Percentiles rank a stretch among this genome's conserved stretches.
Evolutionary conservation across 1,140 invertebrate genomes (phyloP).

Genomic region (Monomorium pharaonis): DNA sequence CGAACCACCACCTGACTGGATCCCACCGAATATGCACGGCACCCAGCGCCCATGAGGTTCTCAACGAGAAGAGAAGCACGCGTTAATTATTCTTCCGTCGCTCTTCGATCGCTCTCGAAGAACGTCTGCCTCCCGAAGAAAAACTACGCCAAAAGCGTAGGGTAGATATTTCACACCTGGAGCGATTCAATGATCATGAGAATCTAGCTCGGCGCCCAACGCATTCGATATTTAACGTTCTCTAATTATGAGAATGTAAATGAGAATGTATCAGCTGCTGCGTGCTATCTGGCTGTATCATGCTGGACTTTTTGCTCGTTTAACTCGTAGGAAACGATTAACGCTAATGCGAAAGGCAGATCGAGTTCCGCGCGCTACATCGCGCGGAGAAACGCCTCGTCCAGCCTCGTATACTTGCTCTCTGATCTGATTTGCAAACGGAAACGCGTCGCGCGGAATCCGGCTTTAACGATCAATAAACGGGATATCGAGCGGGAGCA

Average conservation of each 20-base stretch:
- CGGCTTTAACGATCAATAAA: not conserved
- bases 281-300: not conserved
- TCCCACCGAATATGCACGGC: constrained; percentile 65
- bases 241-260: not conserved
- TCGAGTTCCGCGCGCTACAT: not conserved
- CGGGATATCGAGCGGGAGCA: not conserved
- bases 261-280: not conserved
- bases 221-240: not conserved
- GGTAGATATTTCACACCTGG: not conserved
- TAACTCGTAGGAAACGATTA: not conserved
- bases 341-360: not conserved
- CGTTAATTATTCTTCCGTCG: not conserved
- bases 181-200: not conserved
- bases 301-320: not conserved
- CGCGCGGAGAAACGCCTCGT: not conserved
- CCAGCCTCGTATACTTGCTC: not conserved
- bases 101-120: not conserved
- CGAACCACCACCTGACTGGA: constrained; percentile 74
- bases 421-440: not conserved
- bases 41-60: not conserved
- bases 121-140: not conserved
- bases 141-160: not conserved
- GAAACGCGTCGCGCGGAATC: not conserved
- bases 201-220: not conserved
- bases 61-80: not conserved